These are phyloP conservation scores for Hippocampus kuda DNA, from an alignment of 2,797 vertebrate genomes.

Conservation along the genomic window DNA sequence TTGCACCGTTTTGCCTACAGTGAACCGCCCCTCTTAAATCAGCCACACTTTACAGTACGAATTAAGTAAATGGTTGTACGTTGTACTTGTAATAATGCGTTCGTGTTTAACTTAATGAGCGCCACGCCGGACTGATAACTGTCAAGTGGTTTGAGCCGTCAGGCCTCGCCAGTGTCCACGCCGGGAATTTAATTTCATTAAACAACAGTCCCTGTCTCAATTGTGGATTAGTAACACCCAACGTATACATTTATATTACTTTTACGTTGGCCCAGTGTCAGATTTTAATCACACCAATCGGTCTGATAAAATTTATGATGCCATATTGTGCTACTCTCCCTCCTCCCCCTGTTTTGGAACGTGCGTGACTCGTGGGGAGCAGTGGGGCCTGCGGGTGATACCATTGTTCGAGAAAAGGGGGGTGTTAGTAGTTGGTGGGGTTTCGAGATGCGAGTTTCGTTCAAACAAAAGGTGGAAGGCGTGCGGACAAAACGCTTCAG, in stretches of 20 bases:
- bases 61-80: background rate
- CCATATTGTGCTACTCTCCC: slow-evolving; percentile 15
- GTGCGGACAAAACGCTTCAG: slow-evolving; percentile 65
- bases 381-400: slow-evolving; percentile 46
- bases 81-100: background rate
- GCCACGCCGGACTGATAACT: slow-evolving; percentile 28
- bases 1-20: background rate
- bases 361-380: slow-evolving; percentile 63
- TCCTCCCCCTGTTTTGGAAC: slow-evolving; percentile 38
- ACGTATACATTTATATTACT: background rate
- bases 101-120: background rate
- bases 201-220: background rate
- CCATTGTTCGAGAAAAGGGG: slow-evolving; percentile 46
- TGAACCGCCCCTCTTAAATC: background rate
- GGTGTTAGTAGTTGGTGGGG: slow-evolving; percentile 21
- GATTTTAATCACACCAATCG: background rate
- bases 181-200: background rate
- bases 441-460: slow-evolving; percentile 57
- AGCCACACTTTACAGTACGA: background rate
- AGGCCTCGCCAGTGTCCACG: slow-evolving; percentile 13
- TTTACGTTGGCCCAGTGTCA: background rate
- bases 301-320: slow-evolving; percentile 17
- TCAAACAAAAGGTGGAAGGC: slow-evolving; percentile 65
- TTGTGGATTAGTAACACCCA: background rate
- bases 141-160: slow-evolving; percentile 50